Evolutionary conservation across 1,140 invertebrate genomes (phyloP).

Genomic region (Panagrolaimus sp.): DNA sequence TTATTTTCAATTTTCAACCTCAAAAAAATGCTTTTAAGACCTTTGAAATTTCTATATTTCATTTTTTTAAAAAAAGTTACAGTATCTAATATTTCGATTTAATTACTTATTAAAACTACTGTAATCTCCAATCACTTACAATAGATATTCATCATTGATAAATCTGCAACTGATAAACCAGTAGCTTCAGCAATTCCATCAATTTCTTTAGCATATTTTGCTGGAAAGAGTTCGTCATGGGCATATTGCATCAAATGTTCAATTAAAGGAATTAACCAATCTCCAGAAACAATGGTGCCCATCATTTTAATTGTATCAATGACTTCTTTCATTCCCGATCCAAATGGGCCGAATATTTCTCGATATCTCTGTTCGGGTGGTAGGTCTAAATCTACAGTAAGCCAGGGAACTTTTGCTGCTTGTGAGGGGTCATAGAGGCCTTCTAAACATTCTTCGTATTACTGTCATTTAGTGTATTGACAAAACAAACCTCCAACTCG

Average conservation of each 20-base stretch:
- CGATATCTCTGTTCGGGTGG: constrained; percentile 20
- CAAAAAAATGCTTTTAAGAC: too few relatives aligned
- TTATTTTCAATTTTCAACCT: too few relatives aligned
- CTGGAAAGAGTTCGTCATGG: constrained; percentile 20
- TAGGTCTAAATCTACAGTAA: constrained; percentile 23
- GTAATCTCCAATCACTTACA: not conserved
- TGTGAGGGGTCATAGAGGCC: not conserved
- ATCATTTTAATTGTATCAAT: not conserved
- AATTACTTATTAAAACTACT: too few relatives aligned
- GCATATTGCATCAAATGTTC: constrained; percentile 1
- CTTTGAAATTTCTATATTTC: too few relatives aligned
- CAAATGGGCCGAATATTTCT: constrained; percentile 16
- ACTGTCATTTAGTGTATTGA: too few relatives aligned
- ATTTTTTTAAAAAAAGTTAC: too few relatives aligned
- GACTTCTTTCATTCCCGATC: constrained; percentile 15
- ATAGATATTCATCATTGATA: constrained; percentile 28
- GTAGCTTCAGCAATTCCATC: constrained; percentile 22
- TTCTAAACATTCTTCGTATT: not conserved
- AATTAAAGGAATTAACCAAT: constrained; percentile 21
- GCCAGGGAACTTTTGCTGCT: constrained; percentile 11
- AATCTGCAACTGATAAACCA: constrained; percentile 19
- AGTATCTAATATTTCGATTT: too few relatives aligned
- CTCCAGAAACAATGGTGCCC: constrained; percentile 5
- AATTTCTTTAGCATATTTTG: constrained; percentile 22
- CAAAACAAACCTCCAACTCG: not conserved